Evolutionary conservation across 2,113 vertebrate genomes (phyloP), one percentile per base, ranked within the genome.

Genomic region (Lichenostomus cassidix): DNA sequence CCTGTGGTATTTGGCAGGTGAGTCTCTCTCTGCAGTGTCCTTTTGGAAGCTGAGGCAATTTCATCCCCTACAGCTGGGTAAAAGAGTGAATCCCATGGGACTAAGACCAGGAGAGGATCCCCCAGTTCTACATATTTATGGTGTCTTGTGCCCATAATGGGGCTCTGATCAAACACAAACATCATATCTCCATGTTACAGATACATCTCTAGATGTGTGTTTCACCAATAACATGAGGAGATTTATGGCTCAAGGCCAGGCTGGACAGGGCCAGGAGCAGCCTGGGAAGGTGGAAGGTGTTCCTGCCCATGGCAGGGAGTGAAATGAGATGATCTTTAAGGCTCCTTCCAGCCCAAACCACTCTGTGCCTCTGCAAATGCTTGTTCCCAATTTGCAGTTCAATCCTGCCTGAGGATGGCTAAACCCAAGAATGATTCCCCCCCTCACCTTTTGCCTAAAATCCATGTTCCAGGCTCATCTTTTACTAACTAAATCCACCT

Each of bases 111-210:
- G 35, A 28, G 52, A 41, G n/a, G 39, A 24, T 22, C 23, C 42
- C 49, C 20, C 52, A 1, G 0, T 4, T 4, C 18, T 35, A 23
- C 27, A 4, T 3, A 12, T n/a, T 74, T 2, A 16, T 6, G 10
- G 1, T 0, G 0, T 23, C 18, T 31, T 53, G 52, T 50, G 70
- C 28, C 65, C 64, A 0, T 2, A 46, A 23, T 3, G 65, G 70
- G 60, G 33, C 50, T 89, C 46, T 79, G 46, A 12, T 46, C 10
- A 17, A 24, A 8, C 0, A 2, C 1, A 14, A 35, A 10, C 3
- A 4, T 6, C 39, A 5, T 1, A 3, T 1, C 11, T 8, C 6
- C 1, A 0, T 31, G 22, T 85, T 16, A 19, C 7, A 12, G 0
- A 10, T 1, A 0, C 8, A 11, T 31, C 33, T 23, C 27, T 23